These are phyloP conservation scores for Lophius piscatorius DNA, from an alignment of 2,113 vertebrate genomes.

Conservation along the genomic window DNA sequence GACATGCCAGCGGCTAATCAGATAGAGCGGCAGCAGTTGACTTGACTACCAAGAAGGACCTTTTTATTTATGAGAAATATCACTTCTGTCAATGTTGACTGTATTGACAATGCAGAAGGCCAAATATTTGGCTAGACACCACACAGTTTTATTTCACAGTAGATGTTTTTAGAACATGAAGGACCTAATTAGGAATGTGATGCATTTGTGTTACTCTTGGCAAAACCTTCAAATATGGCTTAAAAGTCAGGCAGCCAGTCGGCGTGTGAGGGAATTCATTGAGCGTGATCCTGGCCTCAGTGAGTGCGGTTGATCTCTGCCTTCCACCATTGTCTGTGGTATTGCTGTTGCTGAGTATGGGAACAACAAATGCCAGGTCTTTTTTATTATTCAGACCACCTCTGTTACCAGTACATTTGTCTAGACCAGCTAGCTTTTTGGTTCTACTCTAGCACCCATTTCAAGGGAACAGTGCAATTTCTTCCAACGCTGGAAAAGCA, in stretches of 20 bases:
- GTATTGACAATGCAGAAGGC: constrained; percentile 31
- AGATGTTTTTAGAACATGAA: constrained; percentile 35
- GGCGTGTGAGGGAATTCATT: neutral
- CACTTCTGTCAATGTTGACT: neutral
- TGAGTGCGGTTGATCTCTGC: too few relatives aligned
- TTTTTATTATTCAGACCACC: too few relatives aligned
- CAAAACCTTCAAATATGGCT: neutral
- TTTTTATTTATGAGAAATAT: neutral
- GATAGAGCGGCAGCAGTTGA: constrained; percentile 31
- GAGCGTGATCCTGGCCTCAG: too few relatives aligned
- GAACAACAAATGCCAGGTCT: too few relatives aligned
- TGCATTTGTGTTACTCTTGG: constrained; percentile 4
- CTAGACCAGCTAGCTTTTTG: too few relatives aligned
- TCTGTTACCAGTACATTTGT: too few relatives aligned
- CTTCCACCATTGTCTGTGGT: too few relatives aligned
- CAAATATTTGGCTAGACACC: constrained; percentile 40
- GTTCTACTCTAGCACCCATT: too few relatives aligned
- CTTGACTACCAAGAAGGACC: neutral
- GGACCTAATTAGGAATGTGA: constrained; percentile 33
- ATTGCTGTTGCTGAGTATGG: too few relatives aligned
- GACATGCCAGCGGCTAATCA: constrained; percentile 48
- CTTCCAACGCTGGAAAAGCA: too few relatives aligned
- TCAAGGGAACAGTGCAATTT: too few relatives aligned
- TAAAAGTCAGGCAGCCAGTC: constrained; percentile 24
- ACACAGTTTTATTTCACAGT: constrained; percentile 29